Percentiles rank a stretch among this genome's conserved stretches.
phyloP scores from a whole-genome alignment of 2,113 vertebrate genomes.

The cattle (Bos taurus) region ARS-UCD2.0 NC_037357.1:52415001-52415500 shows the following conservation, averaged over 20 bases:
- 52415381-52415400: neutral
- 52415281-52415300: neutral
- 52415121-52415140: constrained; percentile 11
- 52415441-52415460: neutral
- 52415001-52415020: neutral
- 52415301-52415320: constrained; percentile 23
- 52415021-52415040: neutral
- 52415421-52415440: neutral
- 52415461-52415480: neutral
- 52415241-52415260: neutral
- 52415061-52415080: constrained; percentile 1
- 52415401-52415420: neutral
- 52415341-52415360: neutral
- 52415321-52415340: constrained; percentile 9
- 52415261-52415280: neutral
- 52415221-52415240: neutral
- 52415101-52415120: neutral
- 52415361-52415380: neutral
- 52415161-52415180: neutral
- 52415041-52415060: neutral
- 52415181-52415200: neutral
- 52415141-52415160: neutral
- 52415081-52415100: neutral
- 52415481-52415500: neutral
- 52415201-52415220: neutral